Base-by-base conservation (phyloP, 2,797 vertebrate genomes). In the Chiroxiphia lanceolata region DNA sequence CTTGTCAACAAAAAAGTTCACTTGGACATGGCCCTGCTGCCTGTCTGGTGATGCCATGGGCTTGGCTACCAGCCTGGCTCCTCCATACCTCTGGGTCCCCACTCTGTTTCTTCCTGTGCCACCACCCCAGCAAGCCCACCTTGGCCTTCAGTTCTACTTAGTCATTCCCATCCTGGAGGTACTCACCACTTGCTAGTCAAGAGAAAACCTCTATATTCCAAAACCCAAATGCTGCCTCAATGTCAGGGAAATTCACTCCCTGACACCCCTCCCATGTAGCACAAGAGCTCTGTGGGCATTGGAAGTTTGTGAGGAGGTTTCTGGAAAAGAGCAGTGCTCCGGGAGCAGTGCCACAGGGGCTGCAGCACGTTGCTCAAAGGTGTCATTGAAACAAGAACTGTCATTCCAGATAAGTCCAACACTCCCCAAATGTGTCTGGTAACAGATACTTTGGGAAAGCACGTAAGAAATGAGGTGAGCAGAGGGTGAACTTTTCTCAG, bases 371-470 rank as follows among this genome's bases (percentile, higher is more conserved):
- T 47, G 61, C 68, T 70, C 56, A 20, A 54, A 95, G 56, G 92
- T 75, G 90, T 91, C 45, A 27, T 0, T 80, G 84, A 85, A 91
- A 91, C 68, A 83, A 74, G 21, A 83, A 34, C 75, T 92, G 67
- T 12, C 71, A 80, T 68, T 68, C 57, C 78, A 85, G 84, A 83
- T 95, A 94, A 91, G 33, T 48, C 44, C 40, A 93, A 26, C 60
- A 50, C 56, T 26, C 87, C 75, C 91, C 44, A 85, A 90, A 92
- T 80, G 78, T 6, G 22, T 80, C 48, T 45, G 64, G 75, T 45
- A 93, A 88, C 78, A 80, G 84, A 92, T 31, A 77, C 68, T 89
- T 92, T 33, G 64, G 56, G 38, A 94, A 96, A 85, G 89, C 90
- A 94, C 22, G 64, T 59, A 89, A 92, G 89, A 94, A 84, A 77